Base-by-base conservation (phyloP, 2,797 vertebrate genomes). In the Characodon lateralis region DNA sequence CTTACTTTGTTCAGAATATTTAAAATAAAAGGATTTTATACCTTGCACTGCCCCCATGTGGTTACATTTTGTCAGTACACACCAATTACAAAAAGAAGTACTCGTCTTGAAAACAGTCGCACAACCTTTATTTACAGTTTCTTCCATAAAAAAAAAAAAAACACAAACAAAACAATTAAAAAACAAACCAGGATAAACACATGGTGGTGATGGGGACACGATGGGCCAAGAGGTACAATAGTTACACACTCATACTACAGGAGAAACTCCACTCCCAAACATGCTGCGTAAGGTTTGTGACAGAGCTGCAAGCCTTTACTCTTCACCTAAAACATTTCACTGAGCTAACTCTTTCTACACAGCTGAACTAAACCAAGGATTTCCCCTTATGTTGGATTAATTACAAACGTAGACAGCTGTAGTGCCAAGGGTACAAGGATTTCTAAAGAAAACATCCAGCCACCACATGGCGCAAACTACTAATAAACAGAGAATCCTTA, bases 111-210 rank as follows among this genome's bases (percentile, higher is more conserved):
- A 94, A 94, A 93, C 83, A 88, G 79, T 88, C 87, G 82, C 85
- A 87, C 85, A 92, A 84, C 88, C 88, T 95, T 95, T 95, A 94
- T 94, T 94, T 91, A 92, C 89, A 93, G 78, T 78, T 90, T 78
- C 80, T 79, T 85, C 88, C 71, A 89, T 85, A 53, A 90, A 80
- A 85, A 83, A 88, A 82, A 84, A 82, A 89, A 82, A 79, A 82
- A 63, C 74, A 68, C 78, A 68, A 9, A 79, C n/a, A 31, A 71
- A 65, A 56, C 13, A 65, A n/a, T 43, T n/a, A 69, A 69, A 46
- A 1, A 46, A 69, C 12, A 69, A 48, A 69, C 8, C 66, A 69
- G 24, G 68, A 86, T 68, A 82, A 59, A 79, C 78, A 89, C 50
- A 53, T 74, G 71, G 48, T 13, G 56, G 43, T 81, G 63, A 71